Base-by-base conservation (phyloP, 2,797 vertebrate genomes). In the Rhabdomys pumilio region DNA sequence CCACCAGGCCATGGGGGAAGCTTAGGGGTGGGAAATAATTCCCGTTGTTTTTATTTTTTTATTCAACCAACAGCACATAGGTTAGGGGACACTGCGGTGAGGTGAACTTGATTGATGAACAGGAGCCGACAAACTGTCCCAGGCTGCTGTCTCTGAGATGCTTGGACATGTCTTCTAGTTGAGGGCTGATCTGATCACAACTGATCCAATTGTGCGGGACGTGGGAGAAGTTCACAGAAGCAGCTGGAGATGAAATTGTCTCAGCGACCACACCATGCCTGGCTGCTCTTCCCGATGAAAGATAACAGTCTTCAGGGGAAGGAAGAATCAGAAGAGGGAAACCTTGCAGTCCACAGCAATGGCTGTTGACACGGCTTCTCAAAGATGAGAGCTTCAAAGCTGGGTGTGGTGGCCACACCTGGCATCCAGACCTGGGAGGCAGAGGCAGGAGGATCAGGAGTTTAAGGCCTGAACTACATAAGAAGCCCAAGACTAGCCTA, bases 1-100 rank as follows among this genome's bases (percentile, higher is more conserved):
- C 72, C 91, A 84, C 59, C 95, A 96, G 97, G 95, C 97, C 89
- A 69, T 89, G 95, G 96, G 80, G 97, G 96, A 94, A 57, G 55
- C 90, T 88, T 95, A 79, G 73, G 96, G 97, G 95, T 76, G n/a
- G 65, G 57, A 84, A 83, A 97, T 92, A 97, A 98, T 97, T 96
- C 95, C 85, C 55, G 19, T 96, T 94, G 95, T 97, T 97, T 57
- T 57, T 72, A 12, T 53, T 34, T 95, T 95, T 88, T 98, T 79
- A 96, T 97, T 92, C 55, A 88, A 75, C 89, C 65, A 73, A 88
- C 7, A 2, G 29, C 12, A 1, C 1, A 0, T 5, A 73, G 90
- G 55, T 34, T 2, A 12, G 41, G 77, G 24, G 12, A 6, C 20
- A 50, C 11, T 15, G 31, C 15, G 34, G 63, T 38, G n/a, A 72